Conservation (phyloP, 2,888 invertebrate species). For the Prenolepis imparis region DNA sequence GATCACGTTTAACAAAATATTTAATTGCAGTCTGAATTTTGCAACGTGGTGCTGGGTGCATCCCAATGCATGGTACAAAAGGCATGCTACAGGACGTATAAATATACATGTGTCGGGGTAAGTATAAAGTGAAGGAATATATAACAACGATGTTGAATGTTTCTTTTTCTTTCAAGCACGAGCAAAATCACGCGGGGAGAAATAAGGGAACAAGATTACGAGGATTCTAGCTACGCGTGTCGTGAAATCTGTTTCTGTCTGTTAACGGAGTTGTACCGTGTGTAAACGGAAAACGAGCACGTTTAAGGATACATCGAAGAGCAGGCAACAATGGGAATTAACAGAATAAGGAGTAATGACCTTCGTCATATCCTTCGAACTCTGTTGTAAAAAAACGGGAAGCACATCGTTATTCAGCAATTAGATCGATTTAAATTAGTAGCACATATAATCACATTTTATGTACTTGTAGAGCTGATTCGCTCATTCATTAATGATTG, state of each 20-base stretch:
- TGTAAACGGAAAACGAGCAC: conserved; percentile 52
- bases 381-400: conserved; percentile 81
- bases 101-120: conserved; percentile 31
- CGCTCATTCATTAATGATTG: not conserved
- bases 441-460: conserved; percentile 27
- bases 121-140: conserved; percentile 10
- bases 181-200: conserved; percentile 12
- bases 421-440: conserved; percentile 35
- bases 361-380: conserved; percentile 85
- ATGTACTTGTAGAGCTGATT: conserved; percentile 22
- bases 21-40: not conserved
- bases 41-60: conserved; percentile 59
- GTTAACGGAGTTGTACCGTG: conserved; percentile 6
- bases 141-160: conserved; percentile 22
- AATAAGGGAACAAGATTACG: not conserved
- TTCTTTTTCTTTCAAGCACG: conserved; percentile 46
- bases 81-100: conserved; percentile 68
- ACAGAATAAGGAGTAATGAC: conserved; percentile 81
- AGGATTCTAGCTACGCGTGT: conserved; percentile 45
- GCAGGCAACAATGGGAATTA: conserved; percentile 76
- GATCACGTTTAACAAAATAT: conserved; percentile 11
- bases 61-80: conserved; percentile 66
- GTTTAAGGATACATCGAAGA: conserved; percentile 65
- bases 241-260: conserved; percentile 19
- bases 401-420: conserved; percentile 73